Evolutionary conservation across 2,113 vertebrate species (phyloP).

Genomic region (Nestor notabilis): DNA sequence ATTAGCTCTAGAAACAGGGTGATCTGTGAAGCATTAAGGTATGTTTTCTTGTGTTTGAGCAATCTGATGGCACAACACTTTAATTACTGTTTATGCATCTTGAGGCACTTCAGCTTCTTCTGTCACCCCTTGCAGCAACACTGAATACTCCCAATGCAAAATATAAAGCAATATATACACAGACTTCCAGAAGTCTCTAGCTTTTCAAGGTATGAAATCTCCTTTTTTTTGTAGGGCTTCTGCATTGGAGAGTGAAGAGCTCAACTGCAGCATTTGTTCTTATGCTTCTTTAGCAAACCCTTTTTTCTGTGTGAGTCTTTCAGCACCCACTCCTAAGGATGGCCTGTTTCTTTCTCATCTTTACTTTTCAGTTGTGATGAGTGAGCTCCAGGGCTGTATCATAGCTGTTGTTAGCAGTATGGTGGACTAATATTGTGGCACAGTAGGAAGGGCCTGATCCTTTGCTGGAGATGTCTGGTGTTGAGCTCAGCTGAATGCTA

Average conservation of each 20-base stretch:
- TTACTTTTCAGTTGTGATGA: neutral
- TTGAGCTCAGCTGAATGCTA: neutral
- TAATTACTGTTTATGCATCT: neutral
- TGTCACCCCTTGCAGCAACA: neutral
- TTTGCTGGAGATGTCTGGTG: neutral
- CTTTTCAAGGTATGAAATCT: neutral
- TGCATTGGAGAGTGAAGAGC: rapidly evolving
- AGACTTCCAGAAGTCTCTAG: neutral
- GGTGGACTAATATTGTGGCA: neutral
- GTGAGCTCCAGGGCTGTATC: neutral
- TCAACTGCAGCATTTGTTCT: neutral
- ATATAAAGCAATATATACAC: rapidly evolving
- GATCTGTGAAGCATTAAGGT: neutral
- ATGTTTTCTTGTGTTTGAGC: neutral
- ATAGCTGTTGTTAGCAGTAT: neutral
- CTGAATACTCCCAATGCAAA: neutral
- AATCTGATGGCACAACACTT: neutral
- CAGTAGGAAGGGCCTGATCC: neutral
- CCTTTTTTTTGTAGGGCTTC: neutral
- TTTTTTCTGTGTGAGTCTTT: neutral
- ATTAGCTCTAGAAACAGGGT: neutral
- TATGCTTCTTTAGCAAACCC: neutral
- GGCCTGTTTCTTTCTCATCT: neutral
- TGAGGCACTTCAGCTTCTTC: neutral
- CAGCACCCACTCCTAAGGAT: neutral